These are phyloP conservation scores for Mycteria americana DNA, from an alignment of 2,797 vertebrate species.

Conservation along the genomic window DNA sequence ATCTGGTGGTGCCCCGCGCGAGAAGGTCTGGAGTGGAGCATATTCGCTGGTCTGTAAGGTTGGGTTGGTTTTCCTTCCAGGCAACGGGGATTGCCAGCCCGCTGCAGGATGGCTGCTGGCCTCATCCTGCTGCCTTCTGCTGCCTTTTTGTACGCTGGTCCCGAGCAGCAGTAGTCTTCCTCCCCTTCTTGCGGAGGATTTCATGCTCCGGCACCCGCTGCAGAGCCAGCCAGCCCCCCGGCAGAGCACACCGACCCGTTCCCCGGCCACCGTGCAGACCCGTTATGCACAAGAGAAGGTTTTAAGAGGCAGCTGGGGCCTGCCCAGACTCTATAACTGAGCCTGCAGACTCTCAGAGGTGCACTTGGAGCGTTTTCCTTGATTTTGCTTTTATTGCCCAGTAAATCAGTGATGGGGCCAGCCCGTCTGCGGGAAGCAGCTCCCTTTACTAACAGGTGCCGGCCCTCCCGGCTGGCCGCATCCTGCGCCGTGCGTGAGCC, in stretches of 20 bases:
- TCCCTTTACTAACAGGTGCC: not conserved
- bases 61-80: not conserved
- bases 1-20: fast-evolving
- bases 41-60: fast-evolving
- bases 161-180: not conserved
- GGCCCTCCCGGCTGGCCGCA: not conserved
- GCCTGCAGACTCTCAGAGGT: not conserved
- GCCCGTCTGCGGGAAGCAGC: fast-evolving
- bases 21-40: not conserved
- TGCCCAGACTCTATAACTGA: not conserved
- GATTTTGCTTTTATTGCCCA: not conserved
- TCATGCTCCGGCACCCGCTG: not conserved
- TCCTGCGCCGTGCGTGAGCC: not conserved
- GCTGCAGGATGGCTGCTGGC: not conserved
- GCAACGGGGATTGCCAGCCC: fast-evolving
- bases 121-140: not conserved
- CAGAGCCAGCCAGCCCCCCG: not conserved
- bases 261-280: not conserved
- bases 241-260: not conserved
- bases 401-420: not conserved
- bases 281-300: not conserved
- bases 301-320: not conserved
- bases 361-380: not conserved
- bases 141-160: fast-evolving
- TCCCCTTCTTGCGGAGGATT: not conserved